Base-by-base conservation (phyloP, 2,888 invertebrate genomes). In the Drosophila subsilvestris region DNA sequence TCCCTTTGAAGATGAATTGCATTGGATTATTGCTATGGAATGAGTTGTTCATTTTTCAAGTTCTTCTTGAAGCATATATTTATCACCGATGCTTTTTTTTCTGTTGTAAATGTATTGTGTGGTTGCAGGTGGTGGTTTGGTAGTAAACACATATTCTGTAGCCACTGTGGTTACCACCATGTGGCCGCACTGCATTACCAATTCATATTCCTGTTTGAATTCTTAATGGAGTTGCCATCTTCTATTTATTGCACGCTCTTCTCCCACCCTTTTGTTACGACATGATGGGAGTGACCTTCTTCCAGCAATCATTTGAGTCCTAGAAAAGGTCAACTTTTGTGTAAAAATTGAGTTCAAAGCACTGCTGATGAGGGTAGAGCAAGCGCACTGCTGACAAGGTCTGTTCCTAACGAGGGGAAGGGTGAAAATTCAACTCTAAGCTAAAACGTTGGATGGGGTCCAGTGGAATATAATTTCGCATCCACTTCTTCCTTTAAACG, bases 301-400 rank as follows among this genome's bases (percentile, higher is more conserved):
- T 14, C 32, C 29, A n/a, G 29, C 12, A 51, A 22, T 20, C 58
- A 49, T 43, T 54, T 55, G 18, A 49, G 57, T 50, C 22, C 47
- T 63, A 44, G 25, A 56, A 74, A 78, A 74, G 85, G 81, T 86
- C 73, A 66, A 25, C 53, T 51, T 45, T 69, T 50, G 54, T 67
- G 54, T 18, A 47, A 29, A 47, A 55, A 37, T 25, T 53, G 56
- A 76, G 84, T 84, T 79, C 72, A 65, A 70, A 74, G 78, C 54
- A 22, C 49, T 37, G 18, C 63, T 83, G 84, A 83, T 74, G 74
- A 66, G 75, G 76, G 78, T 79, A 37, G 14, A 14, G 27, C 14
- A 14, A 76, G 78, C 71, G 68, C 66, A 60, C 67, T 59, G 77
- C 47, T 56, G 72, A 71, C 72, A 80, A 50, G 57, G 44, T 54